Conservation (phyloP, 2,113 vertebrate genomes). For the Silurus asotus region DNA sequence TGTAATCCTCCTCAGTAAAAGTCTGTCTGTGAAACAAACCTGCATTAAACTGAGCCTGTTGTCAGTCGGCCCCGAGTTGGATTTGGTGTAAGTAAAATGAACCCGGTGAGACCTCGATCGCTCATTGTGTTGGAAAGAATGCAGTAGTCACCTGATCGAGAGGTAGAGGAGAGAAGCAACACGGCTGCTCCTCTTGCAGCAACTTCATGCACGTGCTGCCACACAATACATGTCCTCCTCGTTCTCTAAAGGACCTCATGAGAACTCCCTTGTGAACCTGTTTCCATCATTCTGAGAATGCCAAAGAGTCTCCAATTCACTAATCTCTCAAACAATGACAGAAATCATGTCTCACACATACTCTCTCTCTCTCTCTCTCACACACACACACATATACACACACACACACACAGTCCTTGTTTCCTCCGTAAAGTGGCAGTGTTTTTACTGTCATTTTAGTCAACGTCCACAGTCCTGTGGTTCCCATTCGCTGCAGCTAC, state of each 20-base stretch:
- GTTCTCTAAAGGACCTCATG: background rate
- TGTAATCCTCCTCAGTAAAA: background rate
- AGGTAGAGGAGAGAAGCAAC: background rate
- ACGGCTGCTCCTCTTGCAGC: background rate
- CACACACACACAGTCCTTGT: background rate
- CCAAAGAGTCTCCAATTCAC: background rate
- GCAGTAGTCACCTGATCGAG: constrained; percentile 14
- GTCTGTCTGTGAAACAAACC: background rate
- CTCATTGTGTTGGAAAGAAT: background rate
- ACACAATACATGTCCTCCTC: background rate
- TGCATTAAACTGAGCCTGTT: background rate
- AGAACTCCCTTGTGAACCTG: background rate
- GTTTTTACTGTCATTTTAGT: background rate
- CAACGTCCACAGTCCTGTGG: background rate
- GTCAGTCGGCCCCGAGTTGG: background rate
- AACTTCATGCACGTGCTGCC: background rate
- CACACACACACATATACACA: too few relatives aligned
- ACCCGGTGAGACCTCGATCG: background rate
- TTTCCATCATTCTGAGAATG: background rate
- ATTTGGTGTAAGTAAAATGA: background rate
- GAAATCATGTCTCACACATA: background rate
- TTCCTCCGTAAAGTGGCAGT: constrained; percentile 21
- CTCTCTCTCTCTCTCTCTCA: too few relatives aligned
- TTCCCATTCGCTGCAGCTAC: constrained; percentile 2
- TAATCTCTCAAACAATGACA: constrained; percentile 14